A percentile compares a stretch with the other conserved stretches of the same genome.
Conservation (phyloP, 2,888 invertebrate species). For the Lysandra coridon region DNA sequence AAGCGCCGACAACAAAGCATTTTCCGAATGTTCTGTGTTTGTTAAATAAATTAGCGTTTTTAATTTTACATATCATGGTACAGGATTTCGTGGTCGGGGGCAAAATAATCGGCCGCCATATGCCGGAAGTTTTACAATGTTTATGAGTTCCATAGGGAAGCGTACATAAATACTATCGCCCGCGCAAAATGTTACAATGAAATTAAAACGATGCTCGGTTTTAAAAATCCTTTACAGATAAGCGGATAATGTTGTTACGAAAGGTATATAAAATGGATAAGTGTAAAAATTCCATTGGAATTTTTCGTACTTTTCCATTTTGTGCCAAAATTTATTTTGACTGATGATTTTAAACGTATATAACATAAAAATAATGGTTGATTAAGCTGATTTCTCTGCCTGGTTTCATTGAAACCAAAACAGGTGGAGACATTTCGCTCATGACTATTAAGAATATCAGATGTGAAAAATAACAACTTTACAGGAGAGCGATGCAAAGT, state of each 20-base stretch:
- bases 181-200: slow-evolving; percentile 60
- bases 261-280: not conserved
- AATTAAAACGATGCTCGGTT: slow-evolving; percentile 26
- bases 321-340: not conserved
- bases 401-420: too few relatives aligned
- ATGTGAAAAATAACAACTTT: too few relatives aligned
- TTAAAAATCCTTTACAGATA: slow-evolving; percentile 21
- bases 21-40: slow-evolving; percentile 38
- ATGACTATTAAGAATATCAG: too few relatives aligned
- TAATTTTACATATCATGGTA: slow-evolving; percentile 54
- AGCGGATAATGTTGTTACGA: slow-evolving; percentile 4
- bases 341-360: not conserved
- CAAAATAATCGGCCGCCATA: slow-evolving; percentile 70
- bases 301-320: not conserved
- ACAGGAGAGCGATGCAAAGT: too few relatives aligned
- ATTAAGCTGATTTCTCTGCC: too few relatives aligned
- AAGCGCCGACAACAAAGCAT: slow-evolving; percentile 10
- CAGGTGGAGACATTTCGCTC: too few relatives aligned
- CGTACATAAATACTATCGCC: slow-evolving; percentile 71
- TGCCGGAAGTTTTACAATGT: slow-evolving; percentile 78
- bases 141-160: slow-evolving; percentile 75
- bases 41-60: slow-evolving; percentile 56
- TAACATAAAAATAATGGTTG: too few relatives aligned
- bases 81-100: slow-evolving; percentile 50
- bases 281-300: not conserved